A percentile compares a stretch with the other conserved stretches of the same genome.
Conservation (phyloP, 1,140 invertebrate genomes). For the Solenopsis invicta region DNA sequence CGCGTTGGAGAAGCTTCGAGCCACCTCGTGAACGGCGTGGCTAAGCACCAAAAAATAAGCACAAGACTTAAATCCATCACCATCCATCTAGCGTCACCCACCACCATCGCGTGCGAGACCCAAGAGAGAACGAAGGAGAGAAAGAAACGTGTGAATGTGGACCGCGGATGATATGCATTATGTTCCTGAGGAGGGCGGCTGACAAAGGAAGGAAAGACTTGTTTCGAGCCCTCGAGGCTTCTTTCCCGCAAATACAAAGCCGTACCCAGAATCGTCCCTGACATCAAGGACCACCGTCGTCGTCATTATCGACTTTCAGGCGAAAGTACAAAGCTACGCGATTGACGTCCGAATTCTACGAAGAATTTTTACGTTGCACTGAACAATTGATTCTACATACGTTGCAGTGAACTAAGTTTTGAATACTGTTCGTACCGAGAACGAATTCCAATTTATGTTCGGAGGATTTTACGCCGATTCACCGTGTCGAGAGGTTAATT, state of each 20-base stretch:
- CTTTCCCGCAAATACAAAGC: conserved; percentile 47
- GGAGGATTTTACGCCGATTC: neutral
- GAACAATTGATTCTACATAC: neutral
- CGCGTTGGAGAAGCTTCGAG: conserved; percentile 84
- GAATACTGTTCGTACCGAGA: neutral
- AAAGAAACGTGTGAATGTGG: conserved; percentile 68
- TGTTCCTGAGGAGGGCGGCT: conserved; percentile 67
- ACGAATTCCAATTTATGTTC: neutral
- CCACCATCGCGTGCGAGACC: conserved; percentile 73
- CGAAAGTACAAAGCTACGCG: conserved; percentile 29
- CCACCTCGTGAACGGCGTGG: conserved; percentile 82
- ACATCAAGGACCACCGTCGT: conserved; percentile 11
- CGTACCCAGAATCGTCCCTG: conserved; percentile 12
- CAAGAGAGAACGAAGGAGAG: conserved; percentile 8
- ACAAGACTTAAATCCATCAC: conserved; percentile 86
- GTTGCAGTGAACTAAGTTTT: neutral
- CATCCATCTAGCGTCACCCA: conserved; percentile 80
- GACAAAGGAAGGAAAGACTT: conserved; percentile 14
- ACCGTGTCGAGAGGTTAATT: neutral
- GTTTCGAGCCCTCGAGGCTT: conserved; percentile 8
- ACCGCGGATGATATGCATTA: conserved; percentile 68
- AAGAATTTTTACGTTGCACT: conserved; percentile 4
- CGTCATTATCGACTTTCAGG: neutral
- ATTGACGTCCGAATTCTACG: conserved; percentile 16
- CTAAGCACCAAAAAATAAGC: conserved; percentile 75